phyloP scores from a whole-genome alignment of 1,140 invertebrate genomes.

The Pogonus chalceus region DNA sequence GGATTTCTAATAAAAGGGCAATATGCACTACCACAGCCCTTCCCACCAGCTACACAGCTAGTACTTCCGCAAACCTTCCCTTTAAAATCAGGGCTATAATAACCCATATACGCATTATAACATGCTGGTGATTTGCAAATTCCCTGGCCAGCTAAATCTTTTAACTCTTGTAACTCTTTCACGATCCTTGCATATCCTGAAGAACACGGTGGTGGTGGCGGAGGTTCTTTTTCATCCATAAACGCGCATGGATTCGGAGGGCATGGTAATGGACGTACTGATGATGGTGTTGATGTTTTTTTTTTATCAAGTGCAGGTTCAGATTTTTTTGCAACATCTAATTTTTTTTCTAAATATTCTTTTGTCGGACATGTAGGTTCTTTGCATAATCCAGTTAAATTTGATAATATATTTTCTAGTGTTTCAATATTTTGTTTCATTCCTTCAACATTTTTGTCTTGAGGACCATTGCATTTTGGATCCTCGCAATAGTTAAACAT shows the following conservation, averaged over 20 bases:
- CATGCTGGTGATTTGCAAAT: neutral
- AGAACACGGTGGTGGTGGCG: no score
- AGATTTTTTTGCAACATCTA: neutral
- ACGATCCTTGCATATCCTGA: neutral
- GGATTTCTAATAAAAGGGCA: neutral
- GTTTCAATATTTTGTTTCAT: neutral
- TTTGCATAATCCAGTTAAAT: neutral
- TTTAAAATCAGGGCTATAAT: neutral
- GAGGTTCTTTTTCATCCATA: neutral
- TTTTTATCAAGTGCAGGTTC: neutral
- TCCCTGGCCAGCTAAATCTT: neutral
- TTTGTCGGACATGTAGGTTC: slow-evolving; percentile 6
- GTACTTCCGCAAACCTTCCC: neutral
- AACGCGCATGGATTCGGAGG: no score
- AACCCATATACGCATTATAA: slow-evolving; percentile 1
- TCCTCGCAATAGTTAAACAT: no score
- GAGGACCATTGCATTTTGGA: no score
- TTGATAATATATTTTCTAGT: neutral
- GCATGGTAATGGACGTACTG: no score
- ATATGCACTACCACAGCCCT: no score
- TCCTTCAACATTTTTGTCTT: no score
- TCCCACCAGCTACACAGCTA: no score
- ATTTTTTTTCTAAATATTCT: neutral
- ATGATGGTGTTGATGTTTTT: neutral
- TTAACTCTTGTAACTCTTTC: neutral